A percentile compares a stretch with the other conserved stretches of the same genome.
Evolutionary conservation across 2,797 vertebrate species (phyloP).

Genomic region (Pseudotriccus pelzelni): DNA sequence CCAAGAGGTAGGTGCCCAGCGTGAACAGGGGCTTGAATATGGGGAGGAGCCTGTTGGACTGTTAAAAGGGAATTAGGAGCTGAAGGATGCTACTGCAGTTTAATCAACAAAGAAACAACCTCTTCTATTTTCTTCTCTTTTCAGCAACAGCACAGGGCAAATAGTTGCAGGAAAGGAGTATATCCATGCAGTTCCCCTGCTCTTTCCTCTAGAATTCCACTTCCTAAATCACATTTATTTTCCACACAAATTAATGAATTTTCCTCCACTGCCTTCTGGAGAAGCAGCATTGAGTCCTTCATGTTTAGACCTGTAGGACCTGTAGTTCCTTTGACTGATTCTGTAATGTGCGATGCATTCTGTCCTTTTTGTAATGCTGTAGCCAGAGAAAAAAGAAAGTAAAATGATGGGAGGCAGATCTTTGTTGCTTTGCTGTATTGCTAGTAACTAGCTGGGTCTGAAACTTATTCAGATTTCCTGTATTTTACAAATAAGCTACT

Average conservation of each 20-base stretch:
- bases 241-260: background rate
- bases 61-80: background rate
- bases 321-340: background rate
- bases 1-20: background rate
- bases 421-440: background rate
- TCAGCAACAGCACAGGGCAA: background rate
- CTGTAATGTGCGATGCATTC: background rate
- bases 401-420: background rate
- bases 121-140: background rate
- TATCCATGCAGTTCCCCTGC: background rate
- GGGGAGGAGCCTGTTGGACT: background rate
- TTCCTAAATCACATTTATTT: background rate
- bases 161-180: background rate
- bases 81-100: background rate
- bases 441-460: background rate
- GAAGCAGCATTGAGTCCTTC: background rate
- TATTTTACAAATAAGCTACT: constrained; percentile 5
- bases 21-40: background rate
- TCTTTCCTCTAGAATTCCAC: background rate
- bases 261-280: background rate
- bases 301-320: background rate
- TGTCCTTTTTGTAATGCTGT: background rate
- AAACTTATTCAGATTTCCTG: background rate
- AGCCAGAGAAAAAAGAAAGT: background rate
- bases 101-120: background rate